Evolutionary conservation across 2,113 vertebrate species (phyloP).

Genomic region (Gymnorhina tibicen): DNA sequence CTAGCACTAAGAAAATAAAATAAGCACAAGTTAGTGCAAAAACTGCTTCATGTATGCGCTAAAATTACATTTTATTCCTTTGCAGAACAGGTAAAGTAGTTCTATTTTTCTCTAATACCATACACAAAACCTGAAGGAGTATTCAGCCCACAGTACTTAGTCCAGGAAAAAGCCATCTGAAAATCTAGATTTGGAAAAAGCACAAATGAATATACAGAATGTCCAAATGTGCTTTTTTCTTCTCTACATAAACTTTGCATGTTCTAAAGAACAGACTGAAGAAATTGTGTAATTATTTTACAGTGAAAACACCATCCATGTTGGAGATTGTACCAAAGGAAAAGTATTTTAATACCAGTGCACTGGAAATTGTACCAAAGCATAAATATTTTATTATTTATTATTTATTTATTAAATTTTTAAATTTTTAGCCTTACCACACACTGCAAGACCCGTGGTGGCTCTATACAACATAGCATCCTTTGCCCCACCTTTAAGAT

Average conservation of each 20-base stretch:
- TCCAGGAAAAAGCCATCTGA: not conserved
- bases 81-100: not conserved
- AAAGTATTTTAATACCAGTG: not conserved
- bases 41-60: not conserved
- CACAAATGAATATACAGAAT: not conserved
- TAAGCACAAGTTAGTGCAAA: not conserved
- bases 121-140: not conserved
- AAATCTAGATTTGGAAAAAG: not conserved
- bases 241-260: not conserved
- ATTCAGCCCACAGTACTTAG: not conserved
- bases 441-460: conserved; percentile 76
- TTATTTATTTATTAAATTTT: no score
- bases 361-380: not conserved
- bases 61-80: not conserved
- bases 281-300: accelerated
- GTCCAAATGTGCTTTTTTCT: not conserved
- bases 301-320: not conserved
- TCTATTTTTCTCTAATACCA: not conserved
- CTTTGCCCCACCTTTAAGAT: conserved; percentile 83
- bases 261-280: not conserved
- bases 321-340: not conserved
- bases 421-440: conserved; percentile 85
- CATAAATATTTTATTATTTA: not conserved
- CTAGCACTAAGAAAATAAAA: not conserved
- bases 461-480: conserved; percentile 83